Conservation (phyloP, 2,888 invertebrate species). For the Ochropleura plecta region DNA sequence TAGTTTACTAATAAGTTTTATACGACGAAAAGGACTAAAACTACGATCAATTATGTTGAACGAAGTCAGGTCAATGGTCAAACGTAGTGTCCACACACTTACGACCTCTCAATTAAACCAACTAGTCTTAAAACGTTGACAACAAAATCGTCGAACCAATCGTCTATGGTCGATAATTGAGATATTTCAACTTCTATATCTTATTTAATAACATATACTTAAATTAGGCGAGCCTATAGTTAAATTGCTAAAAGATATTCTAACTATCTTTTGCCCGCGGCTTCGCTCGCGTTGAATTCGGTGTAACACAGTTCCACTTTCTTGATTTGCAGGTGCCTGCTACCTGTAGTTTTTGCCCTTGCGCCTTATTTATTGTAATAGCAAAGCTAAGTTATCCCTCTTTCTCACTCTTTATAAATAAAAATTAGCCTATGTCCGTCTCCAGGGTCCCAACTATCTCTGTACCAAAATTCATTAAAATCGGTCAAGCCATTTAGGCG, state of each 20-base stretch:
- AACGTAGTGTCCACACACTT: not conserved
- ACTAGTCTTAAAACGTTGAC: slow-evolving; percentile 11
- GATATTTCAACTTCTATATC: slow-evolving; percentile 24
- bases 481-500: no score
- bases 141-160: slow-evolving; percentile 17
- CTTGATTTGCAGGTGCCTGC: no score
- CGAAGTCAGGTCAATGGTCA: slow-evolving; percentile 24
- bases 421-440: no score
- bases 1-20: not conserved
- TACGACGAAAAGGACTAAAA: not conserved
- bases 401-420: no score
- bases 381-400: no score
- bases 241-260: slow-evolving; percentile 11
- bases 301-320: no score
- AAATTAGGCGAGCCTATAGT: not conserved
- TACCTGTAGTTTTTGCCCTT: no score
- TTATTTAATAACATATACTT: slow-evolving; percentile 22
- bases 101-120: slow-evolving; percentile 21
- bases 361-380: no score
- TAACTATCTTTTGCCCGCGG: no score
- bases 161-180: slow-evolving; percentile 18
- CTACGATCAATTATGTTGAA: slow-evolving; percentile 10
- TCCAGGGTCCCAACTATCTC: no score
- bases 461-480: no score
- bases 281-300: no score